Conservation (phyloP, 2,888 invertebrate species). For the Proisotoma minuta region DNA sequence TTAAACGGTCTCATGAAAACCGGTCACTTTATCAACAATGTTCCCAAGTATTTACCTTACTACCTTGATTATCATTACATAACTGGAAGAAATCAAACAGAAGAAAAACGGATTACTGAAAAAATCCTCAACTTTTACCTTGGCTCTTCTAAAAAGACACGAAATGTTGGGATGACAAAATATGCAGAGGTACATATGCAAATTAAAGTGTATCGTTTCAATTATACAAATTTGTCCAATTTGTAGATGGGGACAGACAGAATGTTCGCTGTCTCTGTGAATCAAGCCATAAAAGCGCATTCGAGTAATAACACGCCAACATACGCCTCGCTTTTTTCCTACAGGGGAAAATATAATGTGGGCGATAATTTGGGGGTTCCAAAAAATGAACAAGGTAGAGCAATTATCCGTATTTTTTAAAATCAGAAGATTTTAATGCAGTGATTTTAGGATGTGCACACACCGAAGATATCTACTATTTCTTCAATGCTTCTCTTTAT, state of each 20-base stretch:
- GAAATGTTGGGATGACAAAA: no score
- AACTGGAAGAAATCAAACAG: neutral
- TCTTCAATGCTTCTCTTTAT: constrained; percentile 11
- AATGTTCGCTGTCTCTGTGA: constrained; percentile 7
- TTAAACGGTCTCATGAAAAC: constrained; percentile 15
- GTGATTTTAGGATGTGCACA: constrained; percentile 11
- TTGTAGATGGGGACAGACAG: constrained; percentile 20
- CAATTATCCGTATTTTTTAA: neutral
- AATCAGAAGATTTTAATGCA: neutral
- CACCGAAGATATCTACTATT: constrained; percentile 6
- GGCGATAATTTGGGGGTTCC: constrained; percentile 6
- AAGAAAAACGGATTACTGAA: constrained; percentile 1
- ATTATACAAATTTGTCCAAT: neutral
- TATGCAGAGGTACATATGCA: constrained; percentile 12
- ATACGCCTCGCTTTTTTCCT: constrained; percentile 17
- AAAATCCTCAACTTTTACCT: constrained; percentile 13
- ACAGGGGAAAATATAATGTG: constrained; percentile 13
- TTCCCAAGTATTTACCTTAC: constrained; percentile 7
- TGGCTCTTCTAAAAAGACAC: no score
- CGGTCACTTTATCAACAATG: constrained; percentile 7
- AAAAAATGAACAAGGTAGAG: constrained; percentile 18
- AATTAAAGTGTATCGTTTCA: no score
- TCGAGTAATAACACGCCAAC: constrained; percentile 12
- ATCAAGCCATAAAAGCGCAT: constrained; percentile 13
- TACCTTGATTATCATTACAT: constrained; percentile 18